Percentiles rank a stretch among this genome's conserved stretches.
Evolutionary conservation across 2,113 vertebrate genomes (phyloP).

Genomic region (Cettia cetti): DNA sequence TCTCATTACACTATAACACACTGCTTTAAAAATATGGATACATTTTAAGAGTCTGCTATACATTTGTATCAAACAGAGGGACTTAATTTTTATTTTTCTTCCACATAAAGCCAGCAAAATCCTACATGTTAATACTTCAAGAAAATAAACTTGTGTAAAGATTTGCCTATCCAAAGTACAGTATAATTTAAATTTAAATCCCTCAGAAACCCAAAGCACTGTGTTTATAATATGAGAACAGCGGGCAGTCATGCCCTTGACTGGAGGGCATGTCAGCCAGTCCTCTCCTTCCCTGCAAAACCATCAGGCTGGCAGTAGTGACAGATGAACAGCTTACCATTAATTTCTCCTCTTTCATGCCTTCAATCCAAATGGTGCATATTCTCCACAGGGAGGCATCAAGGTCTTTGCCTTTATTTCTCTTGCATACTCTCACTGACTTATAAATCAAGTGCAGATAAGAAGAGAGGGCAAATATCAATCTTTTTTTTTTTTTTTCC

Average conservation of each 20-base stretch:
- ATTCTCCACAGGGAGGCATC: slow-evolving; percentile 80
- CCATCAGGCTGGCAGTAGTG: slow-evolving; percentile 81
- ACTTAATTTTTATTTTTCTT: slow-evolving; percentile 59
- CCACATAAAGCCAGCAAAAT: slow-evolving; percentile 52
- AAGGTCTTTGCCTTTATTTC: slow-evolving; percentile 82
- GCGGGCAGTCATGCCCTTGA: slow-evolving; percentile 81
- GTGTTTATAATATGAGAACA: slow-evolving; percentile 76
- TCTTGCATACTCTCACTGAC: slow-evolving; percentile 75
- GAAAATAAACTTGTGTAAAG: slow-evolving; percentile 72
- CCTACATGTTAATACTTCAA: slow-evolving; percentile 64
- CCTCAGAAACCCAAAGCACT: slow-evolving; percentile 65
- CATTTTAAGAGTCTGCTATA: slow-evolving; percentile 56
- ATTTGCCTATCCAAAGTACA: slow-evolving; percentile 65
- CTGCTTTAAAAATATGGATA: slow-evolving; percentile 50
- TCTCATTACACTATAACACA: slow-evolving; percentile 64
- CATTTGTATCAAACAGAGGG: slow-evolving; percentile 56
- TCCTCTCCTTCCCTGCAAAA: slow-evolving; percentile 72
- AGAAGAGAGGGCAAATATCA: slow-evolving; percentile 76
- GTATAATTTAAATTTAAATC: slow-evolving; percentile 77
- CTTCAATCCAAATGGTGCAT: slow-evolving; percentile 80
- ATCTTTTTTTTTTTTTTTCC: slow-evolving; percentile 64
- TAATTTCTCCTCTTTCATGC: slow-evolving; percentile 83
- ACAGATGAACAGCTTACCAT: slow-evolving; percentile 87
- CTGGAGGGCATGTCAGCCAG: slow-evolving; percentile 81
- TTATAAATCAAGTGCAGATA: slow-evolving; percentile 83